Evolutionary conservation across 1,140 invertebrate species (phyloP).

Genomic region (Drosophila melanica): DNA sequence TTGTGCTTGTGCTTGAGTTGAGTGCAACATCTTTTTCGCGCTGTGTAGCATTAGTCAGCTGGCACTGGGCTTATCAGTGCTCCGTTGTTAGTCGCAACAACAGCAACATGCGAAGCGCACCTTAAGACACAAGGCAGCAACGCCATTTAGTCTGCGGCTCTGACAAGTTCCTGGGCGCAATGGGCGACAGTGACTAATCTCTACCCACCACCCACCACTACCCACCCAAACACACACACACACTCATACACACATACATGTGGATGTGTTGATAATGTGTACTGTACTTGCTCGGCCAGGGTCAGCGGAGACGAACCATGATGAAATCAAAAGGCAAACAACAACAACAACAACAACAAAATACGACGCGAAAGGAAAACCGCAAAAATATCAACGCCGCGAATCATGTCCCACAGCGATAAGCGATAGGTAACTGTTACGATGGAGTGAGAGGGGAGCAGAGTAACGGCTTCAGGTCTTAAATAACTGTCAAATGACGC

Average conservation of each 20-base stretch:
- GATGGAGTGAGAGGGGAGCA: background rate
- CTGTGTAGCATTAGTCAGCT: slow-evolving; percentile 21
- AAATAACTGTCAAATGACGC: background rate
- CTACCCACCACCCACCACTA: background rate
- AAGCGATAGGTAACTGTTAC: slow-evolving; percentile 18
- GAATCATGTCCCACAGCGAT: slow-evolving; percentile 31
- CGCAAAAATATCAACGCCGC: slow-evolving; percentile 25
- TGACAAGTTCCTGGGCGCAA: slow-evolving; percentile 33
- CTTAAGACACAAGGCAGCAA: slow-evolving; percentile 30
- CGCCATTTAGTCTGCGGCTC: slow-evolving; percentile 62
- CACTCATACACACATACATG: slow-evolving; percentile 1
- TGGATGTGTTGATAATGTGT: slow-evolving; percentile 2
- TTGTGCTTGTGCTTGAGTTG: too few species aligned
- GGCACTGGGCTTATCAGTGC: slow-evolving; percentile 34
- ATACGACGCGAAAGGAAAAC: slow-evolving; percentile 33
- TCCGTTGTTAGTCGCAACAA: slow-evolving; percentile 7
- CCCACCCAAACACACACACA: background rate
- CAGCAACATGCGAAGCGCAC: slow-evolving; percentile 13
- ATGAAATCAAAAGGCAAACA: slow-evolving; percentile 38
- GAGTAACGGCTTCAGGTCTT: background rate
- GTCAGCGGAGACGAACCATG: slow-evolving; percentile 17
- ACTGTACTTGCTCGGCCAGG: slow-evolving; percentile 30
- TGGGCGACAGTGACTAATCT: slow-evolving; percentile 49
- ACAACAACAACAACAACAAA: background rate
- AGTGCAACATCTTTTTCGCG: too few species aligned